A percentile compares a stretch with the other conserved stretches of the same genome.
phyloP scores from a whole-genome alignment of 2,888 invertebrate species.

The Tinea semifulvella region DNA sequence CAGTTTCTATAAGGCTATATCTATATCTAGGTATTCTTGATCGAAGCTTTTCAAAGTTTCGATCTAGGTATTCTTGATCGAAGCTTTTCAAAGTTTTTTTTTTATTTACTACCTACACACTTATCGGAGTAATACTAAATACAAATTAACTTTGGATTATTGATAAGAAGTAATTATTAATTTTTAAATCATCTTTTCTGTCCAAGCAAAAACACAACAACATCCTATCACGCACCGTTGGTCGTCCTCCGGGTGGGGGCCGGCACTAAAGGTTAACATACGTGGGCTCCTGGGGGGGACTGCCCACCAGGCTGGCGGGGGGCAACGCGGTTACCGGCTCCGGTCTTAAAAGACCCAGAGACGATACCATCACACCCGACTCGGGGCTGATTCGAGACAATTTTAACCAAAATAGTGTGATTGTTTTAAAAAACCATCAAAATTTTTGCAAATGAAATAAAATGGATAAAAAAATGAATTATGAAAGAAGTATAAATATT shows the following conservation, averaged over 20 bases:
- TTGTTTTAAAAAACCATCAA: slow-evolving; percentile 18
- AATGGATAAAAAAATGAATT: slow-evolving; percentile 33
- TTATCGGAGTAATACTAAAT: too few species aligned
- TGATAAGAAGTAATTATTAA: too few species aligned
- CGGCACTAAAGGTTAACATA: slow-evolving; percentile 92
- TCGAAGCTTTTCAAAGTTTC: too few species aligned
- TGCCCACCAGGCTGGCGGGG: slow-evolving; percentile 52
- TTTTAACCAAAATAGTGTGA: not conserved
- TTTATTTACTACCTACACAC: too few species aligned
- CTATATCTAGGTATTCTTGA: too few species aligned
- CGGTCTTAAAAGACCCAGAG: slow-evolving; percentile 57
- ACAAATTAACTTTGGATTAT: too few species aligned
- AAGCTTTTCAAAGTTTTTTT: too few species aligned
- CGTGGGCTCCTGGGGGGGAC: slow-evolving; percentile 86
- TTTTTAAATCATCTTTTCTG: too few species aligned
- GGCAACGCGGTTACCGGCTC: slow-evolving; percentile 64
- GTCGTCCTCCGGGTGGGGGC: slow-evolving; percentile 47
- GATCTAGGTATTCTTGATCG: too few species aligned
- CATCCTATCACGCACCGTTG: slow-evolving; percentile 54
- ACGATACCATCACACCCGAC: slow-evolving; percentile 65
- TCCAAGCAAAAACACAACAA: too few species aligned
- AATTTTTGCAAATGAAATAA: slow-evolving; percentile 23
- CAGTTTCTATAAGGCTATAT: too few species aligned
- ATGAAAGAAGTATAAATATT: slow-evolving; percentile 27
- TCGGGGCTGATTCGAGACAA: slow-evolving; percentile 44